These are phyloP conservation scores for Zoroaster sp. DNA, from an alignment of 53 echinoderm and acorn worm species.

Conservation along the genomic window DNA sequence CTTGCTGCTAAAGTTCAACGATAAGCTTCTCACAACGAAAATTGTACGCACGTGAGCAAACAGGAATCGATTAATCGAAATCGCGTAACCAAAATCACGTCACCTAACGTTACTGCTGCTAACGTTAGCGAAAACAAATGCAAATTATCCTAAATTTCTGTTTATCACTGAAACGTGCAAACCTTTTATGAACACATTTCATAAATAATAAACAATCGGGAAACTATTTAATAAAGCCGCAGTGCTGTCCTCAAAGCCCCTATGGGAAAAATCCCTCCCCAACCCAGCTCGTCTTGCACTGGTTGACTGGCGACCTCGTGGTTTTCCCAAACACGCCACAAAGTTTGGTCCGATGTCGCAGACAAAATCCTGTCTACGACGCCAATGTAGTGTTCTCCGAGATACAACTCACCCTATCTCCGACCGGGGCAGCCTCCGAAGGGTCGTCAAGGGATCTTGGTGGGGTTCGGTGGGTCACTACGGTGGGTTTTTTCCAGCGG, in stretches of 20 bases:
- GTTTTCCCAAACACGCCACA: neutral
- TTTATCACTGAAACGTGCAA: neutral
- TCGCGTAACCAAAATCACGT: neutral
- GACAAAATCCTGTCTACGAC: neutral
- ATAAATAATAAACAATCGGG: neutral
- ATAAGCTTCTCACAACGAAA: no score
- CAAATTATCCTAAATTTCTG: neutral
- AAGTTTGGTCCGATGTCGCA: neutral
- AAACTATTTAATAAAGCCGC: neutral
- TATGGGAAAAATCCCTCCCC: neutral
- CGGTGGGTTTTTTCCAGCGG: neutral
- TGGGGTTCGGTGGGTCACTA: no score
- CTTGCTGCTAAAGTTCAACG: neutral
- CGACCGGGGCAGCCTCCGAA: no score
- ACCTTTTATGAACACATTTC: neutral
- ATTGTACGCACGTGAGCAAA: neutral
- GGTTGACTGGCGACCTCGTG: constrained; percentile 1
- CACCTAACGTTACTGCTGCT: neutral
- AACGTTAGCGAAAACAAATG: neutral
- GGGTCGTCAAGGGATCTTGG: no score
- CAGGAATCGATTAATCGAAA: neutral
- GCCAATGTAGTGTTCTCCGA: constrained; percentile 1
- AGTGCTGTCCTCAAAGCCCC: constrained; percentile 5
- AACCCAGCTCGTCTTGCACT: neutral
- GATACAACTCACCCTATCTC: no score